A percentile compares a stretch with the other conserved stretches of the same genome.
phyloP scores from a whole-genome alignment of 53 echinoderm and acorn worm species.

The Antedon mediterranea region DNA sequence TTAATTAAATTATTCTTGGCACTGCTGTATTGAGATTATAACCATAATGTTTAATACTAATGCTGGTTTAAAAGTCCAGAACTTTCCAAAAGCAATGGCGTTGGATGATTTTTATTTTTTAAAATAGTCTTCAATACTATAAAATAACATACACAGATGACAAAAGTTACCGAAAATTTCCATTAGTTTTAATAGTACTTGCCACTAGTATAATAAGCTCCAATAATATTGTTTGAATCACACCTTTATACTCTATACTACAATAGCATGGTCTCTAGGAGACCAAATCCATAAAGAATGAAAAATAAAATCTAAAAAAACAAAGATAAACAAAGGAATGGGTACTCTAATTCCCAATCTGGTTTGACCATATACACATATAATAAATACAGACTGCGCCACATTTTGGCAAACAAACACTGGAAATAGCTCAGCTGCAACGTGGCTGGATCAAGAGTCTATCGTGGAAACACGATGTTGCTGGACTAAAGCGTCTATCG shows the following conservation, averaged over 20 bases:
- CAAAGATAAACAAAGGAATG: not conserved
- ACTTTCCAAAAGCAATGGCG: no score
- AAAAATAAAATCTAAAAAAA: not conserved
- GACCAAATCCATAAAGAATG: not conserved
- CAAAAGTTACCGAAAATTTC: not conserved
- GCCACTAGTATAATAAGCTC: not conserved
- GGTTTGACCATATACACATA: constrained; percentile 1
- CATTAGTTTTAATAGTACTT: constrained; percentile 1
- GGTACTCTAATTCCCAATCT: not conserved
- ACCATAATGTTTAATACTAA: no score
- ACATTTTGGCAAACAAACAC: not conserved
- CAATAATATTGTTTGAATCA: not conserved
- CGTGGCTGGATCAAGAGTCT: constrained; percentile 1
- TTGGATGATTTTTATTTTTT: no score
- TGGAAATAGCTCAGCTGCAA: not conserved
- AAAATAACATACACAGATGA: not conserved
- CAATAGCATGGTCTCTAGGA: not conserved
- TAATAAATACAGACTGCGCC: not conserved
- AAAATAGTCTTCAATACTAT: no score
- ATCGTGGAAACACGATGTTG: not conserved
- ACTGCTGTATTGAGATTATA: no score
- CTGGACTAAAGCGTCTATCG: not conserved
- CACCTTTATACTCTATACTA: not conserved
- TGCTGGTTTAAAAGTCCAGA: no score
- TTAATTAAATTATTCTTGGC: no score